Evolutionary conservation across 2,797 vertebrate genomes (phyloP).

Genomic region (Synanceia verrucosa): DNA sequence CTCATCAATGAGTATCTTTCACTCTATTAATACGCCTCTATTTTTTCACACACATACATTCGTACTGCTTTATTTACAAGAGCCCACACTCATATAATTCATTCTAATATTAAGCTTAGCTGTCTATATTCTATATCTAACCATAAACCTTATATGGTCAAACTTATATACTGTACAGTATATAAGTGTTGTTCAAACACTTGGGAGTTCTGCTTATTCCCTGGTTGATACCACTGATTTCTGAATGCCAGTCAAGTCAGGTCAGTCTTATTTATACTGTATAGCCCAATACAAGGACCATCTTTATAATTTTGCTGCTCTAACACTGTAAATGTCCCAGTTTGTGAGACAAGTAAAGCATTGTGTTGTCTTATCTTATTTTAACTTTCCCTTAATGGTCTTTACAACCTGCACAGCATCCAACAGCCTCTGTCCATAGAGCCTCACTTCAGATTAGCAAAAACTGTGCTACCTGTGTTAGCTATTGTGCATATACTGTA

Average conservation of each 20-base stretch:
- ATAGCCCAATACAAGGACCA: neutral
- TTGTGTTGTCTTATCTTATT: no score
- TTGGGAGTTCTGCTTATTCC: neutral
- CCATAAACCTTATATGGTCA: neutral
- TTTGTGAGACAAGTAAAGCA: no score
- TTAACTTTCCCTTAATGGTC: neutral
- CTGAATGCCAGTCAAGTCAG: neutral
- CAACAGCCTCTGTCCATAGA: neutral
- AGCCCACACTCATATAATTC: neutral
- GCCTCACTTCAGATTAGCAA: neutral
- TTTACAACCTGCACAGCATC: neutral
- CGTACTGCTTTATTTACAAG: neutral
- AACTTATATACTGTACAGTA: neutral
- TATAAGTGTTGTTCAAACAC: neutral
- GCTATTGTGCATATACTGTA: no score
- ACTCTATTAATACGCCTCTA: neutral
- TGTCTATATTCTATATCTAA: neutral
- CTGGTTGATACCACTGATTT: neutral
- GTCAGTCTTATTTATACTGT: neutral
- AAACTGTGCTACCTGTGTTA: no score
- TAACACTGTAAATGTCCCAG: no score
- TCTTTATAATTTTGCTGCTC: no score
- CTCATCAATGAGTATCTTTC: neutral
- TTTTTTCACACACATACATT: conserved; percentile 1
- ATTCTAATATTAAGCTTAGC: neutral